Conservation (phyloP, 2,797 vertebrate genomes). For the Pseudomugil tenellus region DNA sequence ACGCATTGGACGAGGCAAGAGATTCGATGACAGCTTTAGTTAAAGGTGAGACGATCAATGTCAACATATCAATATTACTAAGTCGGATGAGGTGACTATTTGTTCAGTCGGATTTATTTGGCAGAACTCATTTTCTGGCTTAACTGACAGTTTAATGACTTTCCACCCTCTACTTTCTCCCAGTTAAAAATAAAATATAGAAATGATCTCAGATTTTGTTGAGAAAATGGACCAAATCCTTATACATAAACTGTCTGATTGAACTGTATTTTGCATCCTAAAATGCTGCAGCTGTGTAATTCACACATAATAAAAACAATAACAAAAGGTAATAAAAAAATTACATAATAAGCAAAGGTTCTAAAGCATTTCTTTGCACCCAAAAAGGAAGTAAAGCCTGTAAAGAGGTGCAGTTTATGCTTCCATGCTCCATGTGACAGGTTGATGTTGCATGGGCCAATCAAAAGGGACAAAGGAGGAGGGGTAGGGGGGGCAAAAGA, state of each 20-base stretch:
- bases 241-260: background rate
- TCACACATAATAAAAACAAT: background rate
- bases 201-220: background rate
- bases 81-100: constrained; percentile 42
- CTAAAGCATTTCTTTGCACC: constrained; percentile 4
- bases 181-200: background rate
- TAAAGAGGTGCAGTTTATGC: constrained; percentile 46
- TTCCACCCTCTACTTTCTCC: background rate
- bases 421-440: constrained; percentile 63
- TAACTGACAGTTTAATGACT: constrained; percentile 1
- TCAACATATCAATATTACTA: constrained; percentile 71
- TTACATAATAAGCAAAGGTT: background rate
- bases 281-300: background rate
- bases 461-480: constrained; percentile 50
- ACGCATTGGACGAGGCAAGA: constrained; percentile 15
- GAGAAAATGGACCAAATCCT: background rate
- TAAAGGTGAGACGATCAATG: constrained; percentile 69
- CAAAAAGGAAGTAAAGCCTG: constrained; percentile 28
- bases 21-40: constrained; percentile 57
- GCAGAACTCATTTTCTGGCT: constrained; percentile 18
- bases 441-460: constrained; percentile 71
- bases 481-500: constrained; percentile 64
- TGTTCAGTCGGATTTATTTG: constrained; percentile 45
- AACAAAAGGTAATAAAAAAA: no score
- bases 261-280: background rate